A percentile compares a stretch with the other conserved stretches of the same genome.
These are phyloP conservation scores for Hydrotaea cyrtoneurina DNA, from an alignment of 2,888 invertebrate genomes.

Conservation along the genomic window DNA sequence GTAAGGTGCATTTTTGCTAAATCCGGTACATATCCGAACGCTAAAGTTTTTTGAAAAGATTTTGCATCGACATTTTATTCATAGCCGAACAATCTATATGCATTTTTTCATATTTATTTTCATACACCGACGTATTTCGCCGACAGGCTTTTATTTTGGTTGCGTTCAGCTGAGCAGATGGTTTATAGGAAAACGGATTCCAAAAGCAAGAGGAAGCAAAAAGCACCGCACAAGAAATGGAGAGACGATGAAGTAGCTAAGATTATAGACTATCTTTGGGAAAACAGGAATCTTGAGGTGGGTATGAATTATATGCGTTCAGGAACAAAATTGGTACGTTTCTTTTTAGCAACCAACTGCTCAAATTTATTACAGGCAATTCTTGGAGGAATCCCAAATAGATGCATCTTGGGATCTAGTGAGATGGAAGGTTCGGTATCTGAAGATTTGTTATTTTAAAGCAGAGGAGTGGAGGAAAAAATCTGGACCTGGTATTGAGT, in stretches of 20 bases:
- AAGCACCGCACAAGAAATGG: slow-evolving; percentile 29
- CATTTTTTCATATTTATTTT: too few relatives aligned
- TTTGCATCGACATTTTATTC: too few relatives aligned
- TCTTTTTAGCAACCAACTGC: slow-evolving; percentile 36
- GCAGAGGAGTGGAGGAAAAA: slow-evolving; percentile 27
- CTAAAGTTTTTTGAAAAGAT: too few relatives aligned
- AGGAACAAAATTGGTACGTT: background rate
- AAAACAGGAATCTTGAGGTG: slow-evolving; percentile 14
- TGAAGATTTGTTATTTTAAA: slow-evolving; percentile 8
- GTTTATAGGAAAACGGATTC: too few relatives aligned
- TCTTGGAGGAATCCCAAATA: slow-evolving; percentile 9
- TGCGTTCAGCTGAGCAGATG: too few relatives aligned
- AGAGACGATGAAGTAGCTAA: slow-evolving; percentile 22
- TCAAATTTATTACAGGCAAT: slow-evolving; percentile 30
- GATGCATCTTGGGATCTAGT: slow-evolving; percentile 36
- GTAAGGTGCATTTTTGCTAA: too few relatives aligned
- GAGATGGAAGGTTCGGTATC: slow-evolving; percentile 36
- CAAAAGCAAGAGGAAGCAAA: too few relatives aligned
- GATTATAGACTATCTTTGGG: slow-evolving; percentile 5
- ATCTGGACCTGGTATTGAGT: too few relatives aligned
- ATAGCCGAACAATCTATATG: too few relatives aligned
- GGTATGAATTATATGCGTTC: background rate
- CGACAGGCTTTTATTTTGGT: too few relatives aligned
- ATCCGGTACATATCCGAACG: too few relatives aligned
- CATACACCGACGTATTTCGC: too few relatives aligned